A percentile compares a stretch with the other conserved stretches of the same genome.
Evolutionary conservation across 2,797 vertebrate species (phyloP).

Genomic region (Cynodonichthys magdalenae): DNA sequence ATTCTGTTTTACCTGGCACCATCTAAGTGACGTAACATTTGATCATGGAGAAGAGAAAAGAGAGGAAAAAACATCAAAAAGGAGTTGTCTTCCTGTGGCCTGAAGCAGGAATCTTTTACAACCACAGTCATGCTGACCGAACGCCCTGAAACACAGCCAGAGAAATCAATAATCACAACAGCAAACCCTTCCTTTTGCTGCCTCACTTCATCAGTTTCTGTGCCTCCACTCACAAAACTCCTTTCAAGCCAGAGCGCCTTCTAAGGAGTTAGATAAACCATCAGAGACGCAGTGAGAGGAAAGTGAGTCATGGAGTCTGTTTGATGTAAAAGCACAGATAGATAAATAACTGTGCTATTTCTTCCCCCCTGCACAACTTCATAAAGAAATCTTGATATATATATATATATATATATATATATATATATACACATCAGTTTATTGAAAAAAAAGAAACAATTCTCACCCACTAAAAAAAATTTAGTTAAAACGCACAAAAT

Average conservation of each 20-base stretch:
- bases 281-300: conserved; percentile 21
- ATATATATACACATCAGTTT: conserved; percentile 1
- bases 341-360: conserved; percentile 15
- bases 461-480: too few species aligned
- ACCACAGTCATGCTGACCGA: conserved; percentile 47
- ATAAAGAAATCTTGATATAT: conserved; percentile 15
- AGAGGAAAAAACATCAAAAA: conserved; percentile 23
- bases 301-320: conserved; percentile 23
- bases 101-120: conserved; percentile 49
- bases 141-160: conserved; percentile 38
- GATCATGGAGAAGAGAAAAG: conserved; percentile 32
- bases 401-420: neutral
- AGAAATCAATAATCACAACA: conserved; percentile 46
- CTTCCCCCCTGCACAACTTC: conserved; percentile 3
- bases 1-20: conserved; percentile 13
- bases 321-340: conserved; percentile 22
- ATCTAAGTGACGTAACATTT: conserved; percentile 35
- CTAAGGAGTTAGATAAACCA: conserved; percentile 52
- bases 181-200: conserved; percentile 17
- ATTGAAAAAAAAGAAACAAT: neutral
- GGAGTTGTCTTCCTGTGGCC: conserved; percentile 37
- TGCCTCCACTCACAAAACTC: conserved; percentile 23
- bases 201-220: conserved; percentile 13
- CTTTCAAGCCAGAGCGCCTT: conserved; percentile 30
- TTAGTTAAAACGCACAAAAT: too few species aligned